Evolutionary conservation across 2,797 vertebrate species (phyloP).

Genomic region (Poecilia gillii): DNA sequence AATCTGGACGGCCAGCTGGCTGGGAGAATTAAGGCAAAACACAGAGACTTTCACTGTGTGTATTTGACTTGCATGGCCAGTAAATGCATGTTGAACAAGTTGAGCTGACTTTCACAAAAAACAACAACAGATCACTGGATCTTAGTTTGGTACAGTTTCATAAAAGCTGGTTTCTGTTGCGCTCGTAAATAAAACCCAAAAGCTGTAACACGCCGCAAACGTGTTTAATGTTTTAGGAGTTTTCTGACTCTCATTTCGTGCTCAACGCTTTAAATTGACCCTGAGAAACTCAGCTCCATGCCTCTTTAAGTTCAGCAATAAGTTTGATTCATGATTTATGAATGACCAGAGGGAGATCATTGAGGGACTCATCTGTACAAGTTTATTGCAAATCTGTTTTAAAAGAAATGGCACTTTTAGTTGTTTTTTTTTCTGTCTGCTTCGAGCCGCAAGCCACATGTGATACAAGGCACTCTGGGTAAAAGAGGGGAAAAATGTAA

Average conservation of each 20-base stretch:
- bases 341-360: not conserved
- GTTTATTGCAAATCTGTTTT: not conserved
- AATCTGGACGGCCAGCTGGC: slow-evolving; percentile 6
- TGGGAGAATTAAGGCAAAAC: not conserved
- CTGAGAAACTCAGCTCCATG: not conserved
- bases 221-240: not conserved
- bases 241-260: not conserved
- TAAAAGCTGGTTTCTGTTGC: not conserved
- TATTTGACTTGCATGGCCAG: not conserved
- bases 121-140: not conserved
- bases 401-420: not conserved
- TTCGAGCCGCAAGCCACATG: not conserved
- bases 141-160: not conserved
- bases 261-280: not conserved
- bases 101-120: not conserved
- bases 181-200: not conserved
- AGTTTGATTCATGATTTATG: not conserved
- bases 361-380: not conserved
- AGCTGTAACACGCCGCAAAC: not conserved
- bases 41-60: not conserved
- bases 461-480: not conserved
- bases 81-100: not conserved
- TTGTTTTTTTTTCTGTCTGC: not conserved
- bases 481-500: not conserved
- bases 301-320: not conserved